Conservation (phyloP, 2,113 vertebrate genomes). For the Elaphurus davidianus region DNA sequence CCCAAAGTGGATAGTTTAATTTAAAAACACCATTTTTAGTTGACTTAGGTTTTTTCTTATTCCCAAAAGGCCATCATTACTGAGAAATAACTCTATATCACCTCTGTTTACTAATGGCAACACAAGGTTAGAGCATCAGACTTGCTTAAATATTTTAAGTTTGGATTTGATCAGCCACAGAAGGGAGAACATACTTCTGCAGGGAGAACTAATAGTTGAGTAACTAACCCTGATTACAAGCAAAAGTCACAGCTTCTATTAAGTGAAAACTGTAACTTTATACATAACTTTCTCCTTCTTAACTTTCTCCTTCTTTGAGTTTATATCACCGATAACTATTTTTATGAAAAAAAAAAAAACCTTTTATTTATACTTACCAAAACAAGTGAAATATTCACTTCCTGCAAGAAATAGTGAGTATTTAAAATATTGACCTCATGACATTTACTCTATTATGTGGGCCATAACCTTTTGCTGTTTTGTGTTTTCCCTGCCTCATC, state of each 20-base stretch:
- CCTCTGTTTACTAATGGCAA: not conserved
- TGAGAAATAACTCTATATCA: not conserved
- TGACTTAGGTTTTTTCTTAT: not conserved
- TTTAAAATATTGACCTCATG: slow-evolving; percentile 26
- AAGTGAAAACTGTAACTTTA: slow-evolving; percentile 39
- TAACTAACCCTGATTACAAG: not conserved
- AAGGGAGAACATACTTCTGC: not conserved
- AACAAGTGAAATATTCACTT: not conserved
- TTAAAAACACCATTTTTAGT: not conserved
- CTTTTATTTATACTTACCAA: not conserved
- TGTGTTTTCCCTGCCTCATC: slow-evolving; percentile 41
- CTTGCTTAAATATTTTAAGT: not conserved
- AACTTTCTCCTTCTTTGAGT: slow-evolving; percentile 37
- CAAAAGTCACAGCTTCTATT: not conserved
- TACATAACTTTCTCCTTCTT: slow-evolving; percentile 32
- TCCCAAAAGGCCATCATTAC: not conserved
- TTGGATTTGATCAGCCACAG: not conserved
- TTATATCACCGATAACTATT: not conserved
- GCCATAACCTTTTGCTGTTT: slow-evolving; percentile 28
- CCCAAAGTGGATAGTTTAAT: not conserved
- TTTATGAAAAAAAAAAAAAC: not conserved
- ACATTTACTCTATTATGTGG: slow-evolving; percentile 32
- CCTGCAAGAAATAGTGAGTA: slow-evolving; percentile 6
- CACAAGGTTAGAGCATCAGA: not conserved
- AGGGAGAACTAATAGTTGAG: not conserved